Evolutionary conservation across 2,113 vertebrate species (phyloP).

Genomic region (Chauna torquata): DNA sequence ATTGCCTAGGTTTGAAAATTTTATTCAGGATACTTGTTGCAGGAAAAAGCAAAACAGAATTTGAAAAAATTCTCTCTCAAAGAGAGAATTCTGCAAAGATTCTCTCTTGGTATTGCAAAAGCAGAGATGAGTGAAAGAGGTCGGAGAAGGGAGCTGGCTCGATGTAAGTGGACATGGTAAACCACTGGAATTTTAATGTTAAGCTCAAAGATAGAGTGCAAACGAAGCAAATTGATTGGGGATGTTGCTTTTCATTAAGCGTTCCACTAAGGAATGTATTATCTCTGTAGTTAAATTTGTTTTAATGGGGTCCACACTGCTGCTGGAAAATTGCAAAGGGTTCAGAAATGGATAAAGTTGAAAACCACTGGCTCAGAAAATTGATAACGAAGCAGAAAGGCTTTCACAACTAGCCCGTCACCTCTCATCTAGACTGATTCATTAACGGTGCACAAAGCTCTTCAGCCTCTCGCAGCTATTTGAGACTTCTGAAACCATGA

Average conservation of each 20-base stretch:
- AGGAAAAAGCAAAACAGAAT: background rate
- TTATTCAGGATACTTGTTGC: background rate
- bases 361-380: background rate
- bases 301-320: background rate
- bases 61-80: too few species aligned
- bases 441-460: background rate
- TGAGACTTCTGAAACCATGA: background rate
- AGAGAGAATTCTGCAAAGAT: too few species aligned
- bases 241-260: background rate
- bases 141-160: background rate
- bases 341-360: background rate
- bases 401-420: background rate
- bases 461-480: background rate
- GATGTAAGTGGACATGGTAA: background rate
- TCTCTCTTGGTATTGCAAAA: background rate
- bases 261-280: background rate
- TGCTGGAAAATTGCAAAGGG: background rate
- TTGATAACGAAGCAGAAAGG: background rate
- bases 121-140: background rate
- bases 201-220: background rate
- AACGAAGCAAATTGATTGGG: background rate
- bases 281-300: background rate
- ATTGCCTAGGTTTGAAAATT: background rate
- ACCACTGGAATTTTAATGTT: background rate
- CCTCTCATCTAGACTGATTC: background rate